These are phyloP conservation scores for Acleris sparsana DNA, from an alignment of 2,888 invertebrate genomes.

Conservation along the genomic window DNA sequence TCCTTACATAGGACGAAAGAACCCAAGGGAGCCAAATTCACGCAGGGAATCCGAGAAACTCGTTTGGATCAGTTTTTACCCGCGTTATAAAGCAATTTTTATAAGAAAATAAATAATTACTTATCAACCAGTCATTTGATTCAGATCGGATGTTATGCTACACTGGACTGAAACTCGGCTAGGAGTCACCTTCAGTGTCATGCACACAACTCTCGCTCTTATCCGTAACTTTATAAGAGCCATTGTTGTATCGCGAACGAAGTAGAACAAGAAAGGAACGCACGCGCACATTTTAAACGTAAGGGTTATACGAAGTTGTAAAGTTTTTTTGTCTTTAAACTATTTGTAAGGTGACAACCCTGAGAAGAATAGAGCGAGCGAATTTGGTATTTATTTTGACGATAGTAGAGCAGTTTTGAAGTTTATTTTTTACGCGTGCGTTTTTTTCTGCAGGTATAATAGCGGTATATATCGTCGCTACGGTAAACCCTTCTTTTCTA, in stretches of 20 bases:
- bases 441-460: slow-evolving; percentile 11
- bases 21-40: background rate
- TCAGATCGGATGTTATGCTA: slow-evolving; percentile 22
- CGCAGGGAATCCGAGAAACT: background rate
- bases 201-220: slow-evolving; percentile 17
- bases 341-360: slow-evolving; percentile 17
- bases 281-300: slow-evolving; percentile 9
- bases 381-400: slow-evolving; percentile 29
- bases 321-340: slow-evolving; percentile 7
- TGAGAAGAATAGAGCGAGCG: background rate
- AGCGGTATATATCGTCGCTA: slow-evolving; percentile 30
- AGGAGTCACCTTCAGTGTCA: slow-evolving; percentile 19
- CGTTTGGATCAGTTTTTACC: background rate
- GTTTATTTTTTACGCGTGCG: slow-evolving; percentile 14
- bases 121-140: slow-evolving; percentile 24
- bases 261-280: slow-evolving; percentile 16
- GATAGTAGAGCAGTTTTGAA: slow-evolving; percentile 13
- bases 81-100: background rate
- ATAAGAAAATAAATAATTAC: slow-evolving; percentile 7
- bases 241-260: slow-evolving; percentile 14
- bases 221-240: slow-evolving; percentile 9
- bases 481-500: slow-evolving; percentile 62
- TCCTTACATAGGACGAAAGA: no score
- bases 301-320: slow-evolving; percentile 4
- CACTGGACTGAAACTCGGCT: slow-evolving; percentile 28